Percentiles rank a stretch among this genome's conserved stretches.
These are phyloP conservation scores for Callospermophilus lateralis DNA, from an alignment of 2,113 vertebrate genomes.

Conservation along the genomic window DNA sequence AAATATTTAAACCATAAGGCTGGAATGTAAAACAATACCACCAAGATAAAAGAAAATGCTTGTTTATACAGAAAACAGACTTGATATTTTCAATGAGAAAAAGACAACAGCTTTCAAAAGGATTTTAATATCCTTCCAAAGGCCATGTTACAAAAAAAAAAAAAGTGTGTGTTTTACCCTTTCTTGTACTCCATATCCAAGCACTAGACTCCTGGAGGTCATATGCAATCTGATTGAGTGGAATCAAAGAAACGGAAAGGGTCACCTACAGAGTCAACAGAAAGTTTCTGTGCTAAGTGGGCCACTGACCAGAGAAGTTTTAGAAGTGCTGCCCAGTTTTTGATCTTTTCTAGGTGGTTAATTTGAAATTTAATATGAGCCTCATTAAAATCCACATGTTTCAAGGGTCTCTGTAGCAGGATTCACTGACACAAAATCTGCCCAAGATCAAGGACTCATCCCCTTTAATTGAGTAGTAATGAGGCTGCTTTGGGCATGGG, in stretches of 20 bases:
- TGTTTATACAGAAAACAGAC: constrained; percentile 73
- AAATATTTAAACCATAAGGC: constrained; percentile 55
- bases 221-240: background rate
- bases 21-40: constrained; percentile 66
- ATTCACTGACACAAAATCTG: background rate
- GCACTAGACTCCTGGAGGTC: background rate
- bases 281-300: background rate
- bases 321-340: background rate
- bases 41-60: constrained; percentile 70
- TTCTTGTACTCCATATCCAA: background rate
- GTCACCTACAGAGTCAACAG: background rate
- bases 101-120: constrained; percentile 55
- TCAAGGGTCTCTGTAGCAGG: background rate
- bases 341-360: background rate
- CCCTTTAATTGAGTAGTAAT: accelerated
- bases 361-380: background rate
- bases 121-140: constrained; percentile 51
- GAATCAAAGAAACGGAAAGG: background rate
- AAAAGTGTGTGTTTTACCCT: background rate
- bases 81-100: constrained; percentile 58
- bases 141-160: background rate
- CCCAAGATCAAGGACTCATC: no score
- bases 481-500: accelerated
- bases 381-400: background rate
- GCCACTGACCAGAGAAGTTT: background rate